Evolutionary conservation across 2,797 vertebrate species (phyloP).

Genomic region (Rhinella marina): DNA sequence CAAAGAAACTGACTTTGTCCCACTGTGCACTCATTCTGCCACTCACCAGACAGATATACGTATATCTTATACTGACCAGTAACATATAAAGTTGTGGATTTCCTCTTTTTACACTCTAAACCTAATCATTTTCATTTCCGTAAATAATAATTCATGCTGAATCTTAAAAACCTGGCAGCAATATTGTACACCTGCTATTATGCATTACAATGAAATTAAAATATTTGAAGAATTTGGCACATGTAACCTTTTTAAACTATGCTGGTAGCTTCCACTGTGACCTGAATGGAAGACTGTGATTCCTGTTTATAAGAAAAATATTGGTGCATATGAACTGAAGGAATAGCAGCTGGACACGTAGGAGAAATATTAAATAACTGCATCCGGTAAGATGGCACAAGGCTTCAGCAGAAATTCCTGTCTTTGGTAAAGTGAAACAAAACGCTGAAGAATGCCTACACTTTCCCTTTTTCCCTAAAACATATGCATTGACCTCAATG

Average conservation of each 20-base stretch:
- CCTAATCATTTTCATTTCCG: conserved; percentile 67
- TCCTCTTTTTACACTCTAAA: conserved; percentile 55
- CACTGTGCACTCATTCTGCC: not conserved
- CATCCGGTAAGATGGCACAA: conserved; percentile 65
- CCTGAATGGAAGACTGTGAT: conserved; percentile 64
- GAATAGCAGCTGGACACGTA: conserved; percentile 72
- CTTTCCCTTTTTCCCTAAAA: conserved; percentile 63
- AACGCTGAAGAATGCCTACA: conserved; percentile 62
- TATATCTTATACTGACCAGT: not conserved
- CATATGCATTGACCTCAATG: conserved; percentile 72
- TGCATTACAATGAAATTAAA: conserved; percentile 78
- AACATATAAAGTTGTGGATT: not conserved
- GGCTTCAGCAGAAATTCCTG: conserved; percentile 52
- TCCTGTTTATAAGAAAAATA: conserved; percentile 67
- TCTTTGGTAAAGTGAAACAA: conserved; percentile 64
- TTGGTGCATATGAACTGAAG: conserved; percentile 63
- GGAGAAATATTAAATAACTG: conserved; percentile 71
- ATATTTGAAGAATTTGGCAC: conserved; percentile 80
- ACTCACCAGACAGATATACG: no score
- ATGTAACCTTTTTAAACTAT: conserved; percentile 68
- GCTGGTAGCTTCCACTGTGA: conserved; percentile 68
- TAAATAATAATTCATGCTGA: conserved; percentile 67
- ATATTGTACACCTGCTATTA: conserved; percentile 73
- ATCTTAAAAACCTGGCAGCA: conserved; percentile 68
- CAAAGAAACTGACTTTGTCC: not conserved